Percentiles rank a stretch among this genome's conserved stretches.
These are phyloP conservation scores for Pelvicachromis taeniatus DNA, from an alignment of 2,113 vertebrate genomes.

Conservation along the genomic window DNA sequence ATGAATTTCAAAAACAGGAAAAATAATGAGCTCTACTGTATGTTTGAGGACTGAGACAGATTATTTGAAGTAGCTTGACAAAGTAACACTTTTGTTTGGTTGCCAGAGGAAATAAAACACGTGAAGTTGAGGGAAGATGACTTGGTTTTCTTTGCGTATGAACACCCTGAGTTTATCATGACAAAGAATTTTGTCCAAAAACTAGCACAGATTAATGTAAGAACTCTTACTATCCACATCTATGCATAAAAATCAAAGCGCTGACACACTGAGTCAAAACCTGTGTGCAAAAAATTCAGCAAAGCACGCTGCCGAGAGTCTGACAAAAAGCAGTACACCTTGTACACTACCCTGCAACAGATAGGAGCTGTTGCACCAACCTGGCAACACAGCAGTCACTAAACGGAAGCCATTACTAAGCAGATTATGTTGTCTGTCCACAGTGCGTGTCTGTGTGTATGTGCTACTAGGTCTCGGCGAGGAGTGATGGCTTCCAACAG, in stretches of 20 bases:
- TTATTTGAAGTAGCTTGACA: not conserved
- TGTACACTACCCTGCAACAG: not conserved
- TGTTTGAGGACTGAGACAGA: not conserved
- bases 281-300: not conserved
- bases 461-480: constrained; percentile 32
- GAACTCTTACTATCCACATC: not conserved
- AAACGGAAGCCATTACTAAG: constrained; percentile 77
- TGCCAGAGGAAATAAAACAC: not conserved
- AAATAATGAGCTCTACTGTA: not conserved
- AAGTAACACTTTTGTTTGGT: constrained; percentile 1
- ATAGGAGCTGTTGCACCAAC: constrained; percentile 31
- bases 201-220: not conserved
- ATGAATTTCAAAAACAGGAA: not conserved
- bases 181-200: not conserved
- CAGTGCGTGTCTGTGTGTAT: constrained; percentile 26
- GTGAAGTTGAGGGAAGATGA: not conserved
- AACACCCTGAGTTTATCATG: not conserved
- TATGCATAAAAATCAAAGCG: not conserved
- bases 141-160: not conserved
- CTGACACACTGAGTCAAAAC: not conserved
- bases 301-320: not conserved
- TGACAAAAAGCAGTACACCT: not conserved
- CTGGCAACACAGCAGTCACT: constrained; percentile 62
- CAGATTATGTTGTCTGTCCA: constrained; percentile 72
- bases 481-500: constrained; percentile 71